These are phyloP conservation scores for Phymatocera aterrima DNA, from an alignment of 2,888 invertebrate genomes.

Conservation along the genomic window DNA sequence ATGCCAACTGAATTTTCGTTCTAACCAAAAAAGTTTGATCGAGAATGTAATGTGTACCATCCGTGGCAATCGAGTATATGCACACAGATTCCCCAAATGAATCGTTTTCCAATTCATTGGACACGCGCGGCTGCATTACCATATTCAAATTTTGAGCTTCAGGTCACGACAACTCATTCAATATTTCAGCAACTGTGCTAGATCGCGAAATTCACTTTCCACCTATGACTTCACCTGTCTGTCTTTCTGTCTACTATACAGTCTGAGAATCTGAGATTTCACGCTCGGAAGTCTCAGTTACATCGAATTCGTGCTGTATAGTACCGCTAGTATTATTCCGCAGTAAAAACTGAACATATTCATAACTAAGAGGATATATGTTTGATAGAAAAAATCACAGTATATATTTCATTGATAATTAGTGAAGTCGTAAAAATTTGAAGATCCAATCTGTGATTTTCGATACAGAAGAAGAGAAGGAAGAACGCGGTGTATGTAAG, in stretches of 20 bases:
- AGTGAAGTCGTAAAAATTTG: too few relatives aligned
- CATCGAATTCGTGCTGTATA: background rate
- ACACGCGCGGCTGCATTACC: conserved; percentile 3
- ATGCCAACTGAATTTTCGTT: background rate
- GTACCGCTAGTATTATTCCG: background rate
- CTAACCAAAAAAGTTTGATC: background rate
- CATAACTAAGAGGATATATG: background rate
- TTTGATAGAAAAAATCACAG: background rate
- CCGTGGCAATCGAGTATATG: background rate
- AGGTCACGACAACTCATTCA: background rate
- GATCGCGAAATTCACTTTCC: conserved; percentile 2
- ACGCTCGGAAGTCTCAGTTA: background rate
- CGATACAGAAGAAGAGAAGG: background rate
- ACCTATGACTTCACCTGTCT: conserved; percentile 16
- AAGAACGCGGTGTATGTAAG: background rate
- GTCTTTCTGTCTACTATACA: background rate
- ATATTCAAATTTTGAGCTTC: conserved; percentile 30
- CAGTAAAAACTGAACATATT: background rate
- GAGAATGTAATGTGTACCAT: conserved; percentile 7
- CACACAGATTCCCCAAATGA: background rate
- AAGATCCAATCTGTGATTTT: background rate
- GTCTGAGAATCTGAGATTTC: background rate
- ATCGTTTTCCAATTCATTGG: background rate
- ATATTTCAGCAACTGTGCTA: background rate
- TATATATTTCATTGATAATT: too few relatives aligned